These are phyloP conservation scores for Enoplosus armatus DNA, from an alignment of 2,797 vertebrate genomes.

Conservation along the genomic window DNA sequence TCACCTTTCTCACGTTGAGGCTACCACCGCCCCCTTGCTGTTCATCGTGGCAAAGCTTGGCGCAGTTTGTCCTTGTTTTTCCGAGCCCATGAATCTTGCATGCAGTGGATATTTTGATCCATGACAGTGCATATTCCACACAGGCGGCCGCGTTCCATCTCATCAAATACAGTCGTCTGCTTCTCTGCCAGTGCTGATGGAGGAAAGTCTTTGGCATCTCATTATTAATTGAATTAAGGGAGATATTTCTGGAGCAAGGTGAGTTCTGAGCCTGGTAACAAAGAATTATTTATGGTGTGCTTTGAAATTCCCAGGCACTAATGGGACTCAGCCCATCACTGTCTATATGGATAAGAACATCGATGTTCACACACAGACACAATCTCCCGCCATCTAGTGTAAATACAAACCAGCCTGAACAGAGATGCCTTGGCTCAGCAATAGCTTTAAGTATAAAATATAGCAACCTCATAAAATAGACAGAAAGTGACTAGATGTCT, in stretches of 20 bases:
- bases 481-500: neutral
- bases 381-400: conserved; percentile 12
- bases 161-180: conserved; percentile 43
- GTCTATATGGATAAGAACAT: conserved; percentile 54
- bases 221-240: conserved; percentile 78
- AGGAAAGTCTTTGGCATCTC: conserved; percentile 61
- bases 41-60: neutral
- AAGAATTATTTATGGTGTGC: conserved; percentile 76
- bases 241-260: conserved; percentile 75
- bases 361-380: conserved; percentile 3
- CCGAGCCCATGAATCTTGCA: conserved; percentile 53
- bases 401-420: conserved; percentile 32
- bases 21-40: conserved; percentile 46
- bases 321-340: conserved; percentile 66
- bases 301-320: conserved; percentile 63
- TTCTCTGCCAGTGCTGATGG: conserved; percentile 39
- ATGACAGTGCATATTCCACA: conserved; percentile 60
- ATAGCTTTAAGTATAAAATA: neutral
- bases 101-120: conserved; percentile 67
- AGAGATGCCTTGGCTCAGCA: neutral
- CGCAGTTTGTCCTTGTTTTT: conserved; percentile 50
- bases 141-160: conserved; percentile 33
- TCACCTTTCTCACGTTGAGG: conserved; percentile 21
- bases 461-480: neutral
- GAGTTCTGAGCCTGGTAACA: conserved; percentile 54